Percentiles rank a stretch among this genome's conserved stretches.
These are phyloP conservation scores for Poecilobothrus nobilitatus DNA, from an alignment of 2,888 invertebrate species.

Conservation along the genomic window DNA sequence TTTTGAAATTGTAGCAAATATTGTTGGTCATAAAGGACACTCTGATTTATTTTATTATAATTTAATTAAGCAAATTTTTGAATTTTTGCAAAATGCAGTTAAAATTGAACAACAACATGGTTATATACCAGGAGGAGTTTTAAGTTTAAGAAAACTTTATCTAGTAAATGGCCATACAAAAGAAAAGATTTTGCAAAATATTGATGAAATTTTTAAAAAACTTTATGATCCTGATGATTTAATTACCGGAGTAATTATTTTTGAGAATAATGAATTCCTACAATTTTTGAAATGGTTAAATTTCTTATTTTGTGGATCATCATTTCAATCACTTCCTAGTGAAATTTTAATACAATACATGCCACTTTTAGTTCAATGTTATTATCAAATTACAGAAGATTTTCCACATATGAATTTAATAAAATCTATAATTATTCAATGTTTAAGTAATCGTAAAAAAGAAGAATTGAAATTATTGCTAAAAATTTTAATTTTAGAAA, in stretches of 20 bases:
- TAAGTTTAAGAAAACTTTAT: conserved; percentile 33
- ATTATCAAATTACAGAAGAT: conserved; percentile 28
- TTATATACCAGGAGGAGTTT: conserved; percentile 30
- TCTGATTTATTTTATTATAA: conserved; percentile 28
- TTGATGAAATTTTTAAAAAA: conserved; percentile 27
- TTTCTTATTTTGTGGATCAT: conserved; percentile 37
- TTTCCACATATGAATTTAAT: conserved; percentile 24
- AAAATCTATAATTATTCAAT: conserved; percentile 29
- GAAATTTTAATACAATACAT: conserved; percentile 30
- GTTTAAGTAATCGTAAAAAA: conserved; percentile 33
- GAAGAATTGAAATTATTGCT: conserved; percentile 32
- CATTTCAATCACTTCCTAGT: conserved; percentile 36
- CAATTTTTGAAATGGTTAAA: conserved; percentile 29
- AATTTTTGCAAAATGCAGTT: conserved; percentile 28
- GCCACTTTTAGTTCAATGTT: conserved; percentile 34
- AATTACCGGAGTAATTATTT: conserved; percentile 33
- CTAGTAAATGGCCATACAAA: conserved; percentile 25
- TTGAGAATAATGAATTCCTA: conserved; percentile 33
- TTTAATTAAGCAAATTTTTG: conserved; percentile 34
- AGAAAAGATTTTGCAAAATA: conserved; percentile 20
- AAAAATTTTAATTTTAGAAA: conserved; percentile 23
- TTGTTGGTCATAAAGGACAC: conserved; percentile 33
- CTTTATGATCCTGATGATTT: conserved; percentile 30
- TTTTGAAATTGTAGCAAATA: conserved; percentile 34
- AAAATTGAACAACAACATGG: conserved; percentile 23